A percentile compares a stretch with the other conserved stretches of the same genome.
Evolutionary conservation across 2,113 vertebrate species (phyloP).

Genomic region (Nerophis ophidion): DNA sequence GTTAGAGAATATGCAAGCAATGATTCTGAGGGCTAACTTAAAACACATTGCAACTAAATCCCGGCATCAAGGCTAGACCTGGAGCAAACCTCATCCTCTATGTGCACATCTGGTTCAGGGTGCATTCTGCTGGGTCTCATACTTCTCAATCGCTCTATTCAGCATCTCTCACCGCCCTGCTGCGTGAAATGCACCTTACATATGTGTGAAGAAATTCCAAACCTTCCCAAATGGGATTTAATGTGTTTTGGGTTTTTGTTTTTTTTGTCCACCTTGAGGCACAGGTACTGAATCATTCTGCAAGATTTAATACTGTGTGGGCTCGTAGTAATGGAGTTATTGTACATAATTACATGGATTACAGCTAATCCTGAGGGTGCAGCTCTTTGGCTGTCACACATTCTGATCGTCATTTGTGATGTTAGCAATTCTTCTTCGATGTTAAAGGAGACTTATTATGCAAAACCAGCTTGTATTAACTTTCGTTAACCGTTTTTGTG

Average conservation of each 20-base stretch:
- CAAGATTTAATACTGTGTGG: constrained; percentile 27
- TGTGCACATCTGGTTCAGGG: not conserved
- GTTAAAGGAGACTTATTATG: no score
- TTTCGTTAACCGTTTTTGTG: no score
- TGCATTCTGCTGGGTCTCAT: constrained; percentile 7
- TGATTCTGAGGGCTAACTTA: not conserved
- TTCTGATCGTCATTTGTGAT: no score
- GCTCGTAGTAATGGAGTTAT: not conserved
- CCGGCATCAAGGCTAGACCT: no score
- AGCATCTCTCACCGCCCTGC: constrained; percentile 20
- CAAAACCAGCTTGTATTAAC: no score
- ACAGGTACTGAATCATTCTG: constrained; percentile 8
- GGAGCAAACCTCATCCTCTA: no score
- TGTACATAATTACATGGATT: not conserved
- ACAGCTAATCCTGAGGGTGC: constrained; percentile 38
- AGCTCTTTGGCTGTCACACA: not conserved
- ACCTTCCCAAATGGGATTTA: not conserved
- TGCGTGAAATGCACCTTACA: constrained; percentile 59
- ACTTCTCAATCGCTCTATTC: constrained; percentile 50
- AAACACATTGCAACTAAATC: not conserved
- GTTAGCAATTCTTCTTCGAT: no score
- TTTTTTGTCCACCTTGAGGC: constrained; percentile 16
- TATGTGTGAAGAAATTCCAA: constrained; percentile 43
- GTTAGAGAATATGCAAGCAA: constrained; percentile 16
- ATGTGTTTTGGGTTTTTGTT: constrained; percentile 19